Conservation (phyloP, 1,140 invertebrate species). For the Archivesica marissinica region DNA sequence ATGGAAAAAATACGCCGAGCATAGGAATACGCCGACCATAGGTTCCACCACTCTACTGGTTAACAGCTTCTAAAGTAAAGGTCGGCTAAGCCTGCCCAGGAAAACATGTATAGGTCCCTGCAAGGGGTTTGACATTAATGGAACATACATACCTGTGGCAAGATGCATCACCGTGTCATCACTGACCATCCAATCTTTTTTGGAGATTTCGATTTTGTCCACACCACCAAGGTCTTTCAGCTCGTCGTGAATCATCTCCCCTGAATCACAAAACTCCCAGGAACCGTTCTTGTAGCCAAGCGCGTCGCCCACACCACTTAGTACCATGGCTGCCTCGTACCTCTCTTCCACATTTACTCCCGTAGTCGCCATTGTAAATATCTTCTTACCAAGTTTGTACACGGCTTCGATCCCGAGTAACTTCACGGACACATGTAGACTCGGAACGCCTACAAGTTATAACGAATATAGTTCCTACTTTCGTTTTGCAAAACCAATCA, state of each 20-base stretch:
- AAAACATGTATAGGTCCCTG: too few relatives aligned
- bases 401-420: neutral
- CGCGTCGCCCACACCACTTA: slow-evolving; percentile 79
- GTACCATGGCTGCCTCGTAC: slow-evolving; percentile 75
- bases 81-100: too few relatives aligned
- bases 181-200: slow-evolving; percentile 71
- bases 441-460: neutral
- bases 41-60: too few relatives aligned
- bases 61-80: too few relatives aligned
- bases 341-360: slow-evolving; percentile 32
- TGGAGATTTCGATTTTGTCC: slow-evolving; percentile 63
- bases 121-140: too few relatives aligned
- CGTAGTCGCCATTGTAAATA: neutral
- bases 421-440: neutral
- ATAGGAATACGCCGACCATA: too few relatives aligned
- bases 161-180: slow-evolving; percentile 74
- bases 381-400: neutral
- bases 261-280: slow-evolving; percentile 78
- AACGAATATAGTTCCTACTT: neutral
- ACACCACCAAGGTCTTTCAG: slow-evolving; percentile 73
- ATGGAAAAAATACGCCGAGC: too few relatives aligned
- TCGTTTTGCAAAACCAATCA: neutral
- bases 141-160: too few relatives aligned
- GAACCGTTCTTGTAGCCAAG: slow-evolving; percentile 76
- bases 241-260: slow-evolving; percentile 73